A percentile compares a stretch with the other conserved stretches of the same genome.
phyloP scores from a whole-genome alignment of 2,888 invertebrate species.

The Petrophora chlorosata region DNA sequence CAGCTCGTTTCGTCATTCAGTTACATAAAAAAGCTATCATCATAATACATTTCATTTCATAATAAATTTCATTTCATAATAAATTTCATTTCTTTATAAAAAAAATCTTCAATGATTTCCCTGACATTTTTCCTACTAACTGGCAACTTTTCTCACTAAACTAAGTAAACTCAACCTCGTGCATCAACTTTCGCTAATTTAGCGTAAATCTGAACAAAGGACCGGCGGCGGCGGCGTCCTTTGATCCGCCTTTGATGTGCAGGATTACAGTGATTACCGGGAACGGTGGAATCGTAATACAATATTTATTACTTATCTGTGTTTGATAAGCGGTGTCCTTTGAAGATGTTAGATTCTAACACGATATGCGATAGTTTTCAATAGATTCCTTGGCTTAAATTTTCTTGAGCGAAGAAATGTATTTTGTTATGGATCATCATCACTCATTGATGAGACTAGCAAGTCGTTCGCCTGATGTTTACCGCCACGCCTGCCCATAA shows the following conservation, averaged over 20 bases:
- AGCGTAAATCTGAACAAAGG: conserved; percentile 40
- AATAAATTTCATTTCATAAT: no score
- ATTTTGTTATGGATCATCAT: no score
- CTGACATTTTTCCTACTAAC: neutral
- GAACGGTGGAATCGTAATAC: conserved; percentile 28
- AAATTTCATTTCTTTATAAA: no score
- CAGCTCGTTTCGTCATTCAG: no score
- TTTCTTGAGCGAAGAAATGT: no score
- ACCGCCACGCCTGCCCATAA: no score
- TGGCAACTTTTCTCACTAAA: conserved; percentile 11
- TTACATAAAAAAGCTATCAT: no score
- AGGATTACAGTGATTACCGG: conserved; percentile 28
- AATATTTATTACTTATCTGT: conserved; percentile 35
- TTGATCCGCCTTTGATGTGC: conserved; percentile 42
- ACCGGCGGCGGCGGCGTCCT: conserved; percentile 29
- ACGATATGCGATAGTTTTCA: neutral
- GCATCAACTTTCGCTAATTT: conserved; percentile 34
- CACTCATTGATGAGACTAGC: no score
- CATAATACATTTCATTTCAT: no score
- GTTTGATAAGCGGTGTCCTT: conserved; percentile 31
- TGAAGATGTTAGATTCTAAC: conserved; percentile 15
- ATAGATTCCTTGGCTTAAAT: neutral
- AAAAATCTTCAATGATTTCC: neutral
- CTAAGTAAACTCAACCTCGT: conserved; percentile 10
- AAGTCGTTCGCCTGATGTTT: no score